Conservation (phyloP, 2,888 invertebrate genomes). For the Buathra laborator region DNA sequence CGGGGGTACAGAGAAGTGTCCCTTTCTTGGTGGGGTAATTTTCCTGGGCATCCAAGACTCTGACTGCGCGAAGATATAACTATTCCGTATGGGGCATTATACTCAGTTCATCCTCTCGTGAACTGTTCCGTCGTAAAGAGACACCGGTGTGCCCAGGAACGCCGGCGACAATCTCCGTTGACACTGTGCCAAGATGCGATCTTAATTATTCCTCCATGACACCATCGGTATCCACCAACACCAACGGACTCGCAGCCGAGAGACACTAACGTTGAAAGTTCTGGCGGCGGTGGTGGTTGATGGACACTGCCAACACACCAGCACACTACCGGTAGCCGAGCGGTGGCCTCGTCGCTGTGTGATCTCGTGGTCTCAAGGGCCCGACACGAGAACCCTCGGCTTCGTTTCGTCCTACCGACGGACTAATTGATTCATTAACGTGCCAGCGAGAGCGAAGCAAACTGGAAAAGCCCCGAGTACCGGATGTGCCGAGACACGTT, state of each 20-base stretch:
- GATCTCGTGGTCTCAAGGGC: conserved; percentile 43
- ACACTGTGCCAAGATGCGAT: conserved; percentile 75
- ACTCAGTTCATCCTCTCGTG: conserved; percentile 41
- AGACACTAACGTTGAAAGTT: conserved; percentile 24
- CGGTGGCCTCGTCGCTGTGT: conserved; percentile 33
- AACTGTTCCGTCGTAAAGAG: conserved; percentile 61
- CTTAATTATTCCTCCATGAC: conserved; percentile 78
- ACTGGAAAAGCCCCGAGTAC: conserved; percentile 57
- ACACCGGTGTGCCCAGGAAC: conserved; percentile 50
- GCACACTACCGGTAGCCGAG: conserved; percentile 40
- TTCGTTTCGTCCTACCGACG: conserved; percentile 73
- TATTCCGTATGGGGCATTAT: neutral
- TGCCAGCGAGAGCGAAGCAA: conserved; percentile 61
- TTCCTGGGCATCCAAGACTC: conserved; percentile 23
- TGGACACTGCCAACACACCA: conserved; percentile 53
- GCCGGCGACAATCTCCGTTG: conserved; percentile 72
- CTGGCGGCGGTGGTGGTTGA: conserved; percentile 36
- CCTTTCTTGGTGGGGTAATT: conserved; percentile 54
- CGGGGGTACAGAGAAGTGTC: conserved; percentile 33
- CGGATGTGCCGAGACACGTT: conserved; percentile 32
- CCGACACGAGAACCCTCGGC: conserved; percentile 64
- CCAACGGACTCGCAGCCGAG: conserved; percentile 47
- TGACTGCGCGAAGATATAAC: conserved; percentile 13
- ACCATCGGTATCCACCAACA: conserved; percentile 66
- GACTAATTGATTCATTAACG: conserved; percentile 79